Evolutionary conservation across 1,140 invertebrate species (phyloP).

Genomic region (Zophobas morio): DNA sequence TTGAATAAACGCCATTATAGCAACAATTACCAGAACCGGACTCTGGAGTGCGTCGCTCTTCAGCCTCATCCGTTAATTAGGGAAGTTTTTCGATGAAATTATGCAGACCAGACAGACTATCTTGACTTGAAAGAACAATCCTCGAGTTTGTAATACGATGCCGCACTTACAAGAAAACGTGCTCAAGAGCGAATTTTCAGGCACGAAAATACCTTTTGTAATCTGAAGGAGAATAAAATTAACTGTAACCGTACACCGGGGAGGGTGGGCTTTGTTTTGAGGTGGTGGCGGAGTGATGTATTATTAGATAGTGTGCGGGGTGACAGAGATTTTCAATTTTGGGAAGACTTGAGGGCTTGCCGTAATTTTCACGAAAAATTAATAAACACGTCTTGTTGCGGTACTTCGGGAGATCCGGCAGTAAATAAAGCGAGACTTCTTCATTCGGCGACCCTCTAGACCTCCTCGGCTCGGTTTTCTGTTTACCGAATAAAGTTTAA

Average conservation of each 20-base stretch:
- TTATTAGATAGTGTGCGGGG: no score
- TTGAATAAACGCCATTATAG: constrained; percentile 1
- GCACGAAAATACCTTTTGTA: constrained; percentile 48
- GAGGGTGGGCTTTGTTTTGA: no score
- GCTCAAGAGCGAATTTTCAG: constrained; percentile 48
- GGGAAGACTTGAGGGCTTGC: no score
- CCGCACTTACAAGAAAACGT: constrained; percentile 47
- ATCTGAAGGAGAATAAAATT: constrained; percentile 39
- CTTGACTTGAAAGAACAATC: constrained; percentile 38
- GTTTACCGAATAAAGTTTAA: constrained; percentile 12
- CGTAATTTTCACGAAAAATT: no score
- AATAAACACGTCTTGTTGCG: no score
- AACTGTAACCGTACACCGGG: constrained; percentile 42
- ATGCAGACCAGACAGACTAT: constrained; percentile 41
- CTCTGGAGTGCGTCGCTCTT: neutral
- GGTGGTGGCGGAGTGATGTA: no score
- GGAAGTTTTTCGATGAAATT: constrained; percentile 25
- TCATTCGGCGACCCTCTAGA: no score
- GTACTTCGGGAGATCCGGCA: no score
- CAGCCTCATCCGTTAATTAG: constrained; percentile 28
- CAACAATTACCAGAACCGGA: constrained; percentile 26
- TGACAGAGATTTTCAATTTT: no score
- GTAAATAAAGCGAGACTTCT: no score
- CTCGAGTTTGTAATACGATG: constrained; percentile 50
- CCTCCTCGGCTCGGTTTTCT: no score